Evolutionary conservation across 2,113 vertebrate genomes (phyloP).

Genomic region (Myrmecobius fasciatus): DNA sequence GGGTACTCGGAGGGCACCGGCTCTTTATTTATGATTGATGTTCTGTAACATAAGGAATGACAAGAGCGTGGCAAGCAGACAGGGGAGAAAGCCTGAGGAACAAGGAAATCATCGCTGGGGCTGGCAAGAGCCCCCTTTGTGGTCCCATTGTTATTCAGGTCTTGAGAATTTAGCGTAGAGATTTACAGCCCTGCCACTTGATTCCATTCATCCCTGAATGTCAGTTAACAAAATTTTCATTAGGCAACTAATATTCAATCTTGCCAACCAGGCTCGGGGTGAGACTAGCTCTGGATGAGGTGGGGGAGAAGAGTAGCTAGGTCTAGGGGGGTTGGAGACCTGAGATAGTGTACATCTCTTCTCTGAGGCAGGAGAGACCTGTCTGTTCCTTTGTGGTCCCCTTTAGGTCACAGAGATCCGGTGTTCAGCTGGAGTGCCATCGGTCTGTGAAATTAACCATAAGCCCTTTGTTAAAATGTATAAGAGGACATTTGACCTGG

Average conservation of each 20-base stretch:
- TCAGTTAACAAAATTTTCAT: slow-evolving; percentile 82
- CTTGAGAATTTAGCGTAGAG: slow-evolving; percentile 79
- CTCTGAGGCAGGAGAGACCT: slow-evolving; percentile 55
- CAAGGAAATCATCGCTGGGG: slow-evolving; percentile 82
- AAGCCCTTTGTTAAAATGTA: slow-evolving; percentile 83
- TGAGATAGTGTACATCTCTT: background rate
- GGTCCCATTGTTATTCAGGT: slow-evolving; percentile 85
- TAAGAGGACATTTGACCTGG: slow-evolving; percentile 64
- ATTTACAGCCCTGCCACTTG: slow-evolving; percentile 73
- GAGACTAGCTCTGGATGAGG: background rate
- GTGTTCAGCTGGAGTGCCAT: slow-evolving; percentile 72
- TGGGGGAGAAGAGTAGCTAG: slow-evolving; percentile 7
- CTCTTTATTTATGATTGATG: slow-evolving; percentile 92
- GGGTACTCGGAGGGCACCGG: slow-evolving; percentile 89
- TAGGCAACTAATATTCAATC: slow-evolving; percentile 78
- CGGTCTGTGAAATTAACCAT: slow-evolving; percentile 74
- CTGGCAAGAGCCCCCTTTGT: slow-evolving; percentile 82
- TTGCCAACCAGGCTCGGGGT: background rate
- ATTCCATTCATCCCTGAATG: slow-evolving; percentile 76
- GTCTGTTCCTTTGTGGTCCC: slow-evolving; percentile 76
- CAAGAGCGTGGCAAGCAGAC: slow-evolving; percentile 87
- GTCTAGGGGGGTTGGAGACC: slow-evolving; percentile 55
- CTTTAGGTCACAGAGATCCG: slow-evolving; percentile 77
- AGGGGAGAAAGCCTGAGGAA: slow-evolving; percentile 80
- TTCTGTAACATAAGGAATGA: slow-evolving; percentile 91